A percentile compares a stretch with the other conserved stretches of the same genome.
Conservation (phyloP, 2,797 vertebrate species). For the Cryptoprocta ferox region DNA sequence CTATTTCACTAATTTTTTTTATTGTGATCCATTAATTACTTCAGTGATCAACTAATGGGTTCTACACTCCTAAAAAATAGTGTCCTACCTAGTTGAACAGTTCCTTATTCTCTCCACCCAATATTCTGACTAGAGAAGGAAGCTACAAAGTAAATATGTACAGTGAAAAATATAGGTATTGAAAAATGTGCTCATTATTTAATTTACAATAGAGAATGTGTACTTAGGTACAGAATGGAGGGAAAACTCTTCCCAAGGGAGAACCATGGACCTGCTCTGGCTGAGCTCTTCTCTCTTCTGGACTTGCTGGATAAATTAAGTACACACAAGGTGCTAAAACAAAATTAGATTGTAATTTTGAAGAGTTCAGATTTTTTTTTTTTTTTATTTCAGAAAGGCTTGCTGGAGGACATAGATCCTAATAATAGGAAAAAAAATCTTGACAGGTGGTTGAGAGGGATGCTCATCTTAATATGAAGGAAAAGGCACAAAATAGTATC, state of each 20-base stretch:
- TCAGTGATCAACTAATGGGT: slow-evolving; percentile 14
- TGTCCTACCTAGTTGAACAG: neutral
- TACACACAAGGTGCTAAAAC: neutral
- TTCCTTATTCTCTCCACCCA: neutral
- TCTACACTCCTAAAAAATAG: slow-evolving; percentile 28
- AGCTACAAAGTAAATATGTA: neutral
- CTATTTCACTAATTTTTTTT: neutral
- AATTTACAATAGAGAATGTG: neutral
- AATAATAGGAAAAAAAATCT: neutral
- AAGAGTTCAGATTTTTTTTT: slow-evolving; percentile 36
- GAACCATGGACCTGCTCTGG: neutral
- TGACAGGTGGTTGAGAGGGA: slow-evolving; percentile 37
- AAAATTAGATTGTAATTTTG: slow-evolving; percentile 59
- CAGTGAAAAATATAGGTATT: neutral
- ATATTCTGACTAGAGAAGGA: neutral
- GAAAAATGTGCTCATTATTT: slow-evolving; percentile 53
- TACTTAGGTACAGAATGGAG: neutral
- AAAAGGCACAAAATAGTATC: slow-evolving; percentile 36
- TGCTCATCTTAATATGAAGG: slow-evolving; percentile 41
- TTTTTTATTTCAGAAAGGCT: slow-evolving; percentile 46
- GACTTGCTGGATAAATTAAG: slow-evolving; percentile 14
- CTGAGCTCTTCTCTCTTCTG: slow-evolving; percentile 17
- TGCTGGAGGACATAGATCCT: slow-evolving; percentile 10
- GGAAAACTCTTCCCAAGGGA: neutral
- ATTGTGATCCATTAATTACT: slow-evolving; percentile 30